Percentiles rank a stretch among this genome's conserved stretches.
Evolutionary conservation across 2,113 vertebrate genomes (phyloP).

Genomic region (Trichechus manatus): DNA sequence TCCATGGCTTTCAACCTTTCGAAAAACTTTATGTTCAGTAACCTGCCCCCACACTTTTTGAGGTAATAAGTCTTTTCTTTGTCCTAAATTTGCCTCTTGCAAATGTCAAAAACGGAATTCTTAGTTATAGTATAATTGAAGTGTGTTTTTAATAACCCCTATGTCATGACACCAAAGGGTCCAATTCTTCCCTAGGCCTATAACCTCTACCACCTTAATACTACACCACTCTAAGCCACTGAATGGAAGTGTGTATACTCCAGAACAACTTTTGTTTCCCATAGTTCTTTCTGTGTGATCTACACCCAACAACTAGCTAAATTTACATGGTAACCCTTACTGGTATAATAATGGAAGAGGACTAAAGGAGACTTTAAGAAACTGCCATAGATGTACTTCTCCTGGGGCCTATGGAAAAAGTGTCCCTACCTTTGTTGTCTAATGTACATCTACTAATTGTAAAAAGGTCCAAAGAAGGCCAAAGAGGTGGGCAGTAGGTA

Average conservation of each 20-base stretch:
- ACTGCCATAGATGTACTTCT: constrained; percentile 1
- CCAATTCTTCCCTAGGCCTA: background rate
- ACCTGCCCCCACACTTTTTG: background rate
- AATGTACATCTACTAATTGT: constrained; percentile 26
- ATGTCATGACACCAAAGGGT: background rate
- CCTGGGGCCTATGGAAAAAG: background rate
- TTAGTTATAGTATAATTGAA: constrained; percentile 8
- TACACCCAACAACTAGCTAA: background rate
- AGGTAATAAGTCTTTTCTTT: constrained; percentile 33
- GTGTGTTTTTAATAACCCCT: background rate
- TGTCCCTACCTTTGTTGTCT: background rate
- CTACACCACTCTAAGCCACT: background rate
- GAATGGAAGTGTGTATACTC: background rate
- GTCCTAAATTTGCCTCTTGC: constrained; percentile 9
- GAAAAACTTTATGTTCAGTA: background rate
- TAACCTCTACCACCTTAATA: background rate
- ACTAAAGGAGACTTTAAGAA: background rate
- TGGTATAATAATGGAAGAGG: background rate
- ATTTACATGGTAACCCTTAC: constrained; percentile 1
- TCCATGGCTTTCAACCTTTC: background rate
- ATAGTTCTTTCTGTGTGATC: background rate
- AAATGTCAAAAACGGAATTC: background rate
- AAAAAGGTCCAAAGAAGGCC: background rate
- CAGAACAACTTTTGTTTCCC: constrained; percentile 16
- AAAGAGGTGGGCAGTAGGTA: background rate